phyloP scores from a whole-genome alignment of 2,888 invertebrate species.

The Corythucha ciliata region DNA sequence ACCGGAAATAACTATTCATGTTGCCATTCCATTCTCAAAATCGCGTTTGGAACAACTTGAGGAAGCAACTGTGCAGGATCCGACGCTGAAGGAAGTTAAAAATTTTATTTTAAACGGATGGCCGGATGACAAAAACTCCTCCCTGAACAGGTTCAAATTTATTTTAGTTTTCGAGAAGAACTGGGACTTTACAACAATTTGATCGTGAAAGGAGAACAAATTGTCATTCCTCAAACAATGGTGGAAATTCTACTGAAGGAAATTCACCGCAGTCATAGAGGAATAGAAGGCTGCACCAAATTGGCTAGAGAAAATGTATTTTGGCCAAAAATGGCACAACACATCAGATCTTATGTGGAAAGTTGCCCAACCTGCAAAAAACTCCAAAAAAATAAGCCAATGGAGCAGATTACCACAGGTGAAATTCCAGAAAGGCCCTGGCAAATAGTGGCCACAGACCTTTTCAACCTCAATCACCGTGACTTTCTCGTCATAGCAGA shows the following conservation, averaged over 20 bases:
- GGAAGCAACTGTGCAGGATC: neutral
- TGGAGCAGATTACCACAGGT: slow-evolving; percentile 3
- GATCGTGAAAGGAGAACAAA: slow-evolving; percentile 15
- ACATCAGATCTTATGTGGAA: slow-evolving; percentile 4
- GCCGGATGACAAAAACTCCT: slow-evolving; percentile 1
- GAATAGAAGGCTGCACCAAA: slow-evolving; percentile 13
- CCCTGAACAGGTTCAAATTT: slow-evolving; percentile 1
- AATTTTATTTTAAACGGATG: slow-evolving; percentile 6
- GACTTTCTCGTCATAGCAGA: slow-evolving; percentile 14
- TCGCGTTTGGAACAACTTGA: neutral
- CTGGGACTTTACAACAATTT: slow-evolving; percentile 9
- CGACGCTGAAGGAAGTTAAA: slow-evolving; percentile 2
- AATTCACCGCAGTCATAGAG: slow-evolving; percentile 16
- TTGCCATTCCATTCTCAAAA: slow-evolving; percentile 12
- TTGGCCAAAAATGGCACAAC: slow-evolving; percentile 12
- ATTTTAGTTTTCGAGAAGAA: slow-evolving; percentile 18
- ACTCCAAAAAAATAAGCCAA: slow-evolving; percentile 4
- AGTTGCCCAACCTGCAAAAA: slow-evolving; percentile 11
- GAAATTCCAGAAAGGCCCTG: slow-evolving; percentile 14
- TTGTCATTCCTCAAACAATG: slow-evolving; percentile 11
- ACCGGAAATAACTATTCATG: slow-evolving; percentile 15
- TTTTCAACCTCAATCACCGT: slow-evolving; percentile 2
- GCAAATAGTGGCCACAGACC: slow-evolving; percentile 17
- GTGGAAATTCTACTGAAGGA: neutral
- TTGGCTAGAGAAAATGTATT: slow-evolving; percentile 16